Percentiles rank a stretch among this genome's conserved stretches.
phyloP scores from a whole-genome alignment of 1,140 invertebrate species.

The Penaeus indicus region DNA sequence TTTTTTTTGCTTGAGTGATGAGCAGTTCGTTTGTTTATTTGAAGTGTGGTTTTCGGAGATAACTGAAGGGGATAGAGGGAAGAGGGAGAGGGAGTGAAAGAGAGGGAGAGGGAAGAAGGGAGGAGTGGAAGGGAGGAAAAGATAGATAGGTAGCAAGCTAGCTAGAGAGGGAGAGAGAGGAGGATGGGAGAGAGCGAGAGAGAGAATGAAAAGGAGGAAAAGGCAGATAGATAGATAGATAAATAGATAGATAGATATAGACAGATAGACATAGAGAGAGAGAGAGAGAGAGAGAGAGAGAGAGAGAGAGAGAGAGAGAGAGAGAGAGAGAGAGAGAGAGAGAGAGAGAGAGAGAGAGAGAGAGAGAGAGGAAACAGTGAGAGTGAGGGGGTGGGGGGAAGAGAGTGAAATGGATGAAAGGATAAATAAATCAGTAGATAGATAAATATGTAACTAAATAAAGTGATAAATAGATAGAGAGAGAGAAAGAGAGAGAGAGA shows the following conservation, averaged over 20 bases:
- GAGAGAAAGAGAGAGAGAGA: neutral
- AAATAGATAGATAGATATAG: too few relatives aligned
- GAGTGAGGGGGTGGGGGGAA: neutral
- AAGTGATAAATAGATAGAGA: neutral
- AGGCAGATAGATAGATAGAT: too few relatives aligned
- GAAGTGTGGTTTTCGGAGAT: neutral
- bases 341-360: neutral
- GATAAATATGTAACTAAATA: neutral
- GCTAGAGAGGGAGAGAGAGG: too few relatives aligned
- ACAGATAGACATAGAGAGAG: too few relatives aligned
- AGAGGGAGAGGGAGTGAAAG: neutral
- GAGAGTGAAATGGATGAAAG: neutral
- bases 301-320: too few relatives aligned
- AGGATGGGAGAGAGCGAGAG: too few relatives aligned
- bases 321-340: too few relatives aligned
- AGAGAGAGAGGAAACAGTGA: neutral
- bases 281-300: too few relatives aligned
- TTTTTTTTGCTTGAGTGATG: neutral
- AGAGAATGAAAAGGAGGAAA: too few relatives aligned
- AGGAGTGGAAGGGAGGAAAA: neutral
- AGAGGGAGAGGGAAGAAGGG: neutral
- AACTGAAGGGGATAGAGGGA: too few relatives aligned
- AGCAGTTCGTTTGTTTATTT: too few relatives aligned
- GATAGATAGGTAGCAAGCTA: too few relatives aligned
- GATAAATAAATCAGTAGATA: neutral